A percentile compares a stretch with the other conserved stretches of the same genome.
Evolutionary conservation across 2,113 vertebrate genomes (phyloP).

Genomic region (Siniperca chuatsi): DNA sequence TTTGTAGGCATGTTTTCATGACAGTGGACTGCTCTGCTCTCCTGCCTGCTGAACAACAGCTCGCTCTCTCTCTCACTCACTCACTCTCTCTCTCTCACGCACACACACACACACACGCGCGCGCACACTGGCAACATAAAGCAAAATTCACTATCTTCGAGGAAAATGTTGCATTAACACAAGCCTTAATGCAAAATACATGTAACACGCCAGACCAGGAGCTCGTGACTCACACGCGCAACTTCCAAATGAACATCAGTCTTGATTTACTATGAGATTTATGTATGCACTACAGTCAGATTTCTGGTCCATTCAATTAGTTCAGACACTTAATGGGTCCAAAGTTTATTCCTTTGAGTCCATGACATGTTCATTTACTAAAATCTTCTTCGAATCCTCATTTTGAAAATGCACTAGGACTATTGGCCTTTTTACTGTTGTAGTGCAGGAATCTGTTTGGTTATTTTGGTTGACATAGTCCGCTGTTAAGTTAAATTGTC

Average conservation of each 20-base stretch:
- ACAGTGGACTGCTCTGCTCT: conserved; percentile 35
- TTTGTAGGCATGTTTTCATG: conserved; percentile 58
- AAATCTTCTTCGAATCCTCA: background rate
- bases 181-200: background rate
- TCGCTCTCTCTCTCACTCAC: background rate
- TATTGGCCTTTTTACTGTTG: background rate
- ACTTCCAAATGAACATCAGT: conserved; percentile 19
- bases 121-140: background rate
- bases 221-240: conserved; percentile 5
- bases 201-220: background rate
- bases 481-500: background rate
- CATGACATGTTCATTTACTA: conserved; percentile 3
- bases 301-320: conserved; percentile 14
- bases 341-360: conserved; percentile 1
- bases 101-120: background rate
- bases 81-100: background rate
- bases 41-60: conserved; percentile 17
- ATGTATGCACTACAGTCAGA: conserved; percentile 10
- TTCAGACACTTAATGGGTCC: background rate
- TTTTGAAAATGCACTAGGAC: background rate
- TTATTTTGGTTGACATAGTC: background rate
- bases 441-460: background rate
- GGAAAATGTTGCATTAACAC: background rate
- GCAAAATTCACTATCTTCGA: background rate
- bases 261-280: conserved; percentile 35